Evolutionary conservation across 2,888 invertebrate species (phyloP), one percentile per base, ranked within the genome.

Genomic region (Drosophila flavopinicola): DNA sequence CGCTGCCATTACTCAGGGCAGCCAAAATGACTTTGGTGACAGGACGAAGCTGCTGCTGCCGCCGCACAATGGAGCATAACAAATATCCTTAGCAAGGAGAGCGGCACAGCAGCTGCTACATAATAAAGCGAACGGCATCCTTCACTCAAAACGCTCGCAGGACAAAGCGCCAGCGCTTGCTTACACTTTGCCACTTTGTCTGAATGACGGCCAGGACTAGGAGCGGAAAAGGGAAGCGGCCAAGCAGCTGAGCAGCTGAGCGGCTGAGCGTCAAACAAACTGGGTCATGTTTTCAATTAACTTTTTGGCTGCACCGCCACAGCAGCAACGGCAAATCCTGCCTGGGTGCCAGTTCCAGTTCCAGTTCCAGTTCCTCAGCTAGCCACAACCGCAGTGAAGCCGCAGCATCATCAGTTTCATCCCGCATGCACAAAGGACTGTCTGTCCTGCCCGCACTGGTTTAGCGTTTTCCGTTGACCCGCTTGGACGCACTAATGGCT

Each of bases 231-330:
- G n/a, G n/a, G n/a, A n/a, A n/a, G n/a, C n/a, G n/a, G n/a, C n/a
- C n/a, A n/a, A n/a, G n/a, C 29, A 30, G 44, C 44, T 20, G 32
- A 30, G 20, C 30, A 20, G 11, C 44, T 11, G 32, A 37, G 41
- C 48, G 38, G 38, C 48, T 23, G 48, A 48, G 29, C 51, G 29
- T 13, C 45, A n/a, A 54, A 38, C 20, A 69, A 83, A 75, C 73
- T 83, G 69, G 83, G 83, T 83, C 84, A 83, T 83, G 85, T 84
- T 84, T 86, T 84, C 86, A 83, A 83, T 86, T 83, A 84, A 84
- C 78, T 86, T 84, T 80, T 71, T 54, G 68, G 72, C 63, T 32
- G 37, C 48, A 37, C 10, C 25, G 23, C 35, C 45, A 20, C 41
- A 44, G 29, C 38, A 53, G 41, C 24, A 37, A 25, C 17, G 41